These are phyloP conservation scores for Axea sp. DNA, from an alignment of 2,888 invertebrate species.

Conservation along the genomic window DNA sequence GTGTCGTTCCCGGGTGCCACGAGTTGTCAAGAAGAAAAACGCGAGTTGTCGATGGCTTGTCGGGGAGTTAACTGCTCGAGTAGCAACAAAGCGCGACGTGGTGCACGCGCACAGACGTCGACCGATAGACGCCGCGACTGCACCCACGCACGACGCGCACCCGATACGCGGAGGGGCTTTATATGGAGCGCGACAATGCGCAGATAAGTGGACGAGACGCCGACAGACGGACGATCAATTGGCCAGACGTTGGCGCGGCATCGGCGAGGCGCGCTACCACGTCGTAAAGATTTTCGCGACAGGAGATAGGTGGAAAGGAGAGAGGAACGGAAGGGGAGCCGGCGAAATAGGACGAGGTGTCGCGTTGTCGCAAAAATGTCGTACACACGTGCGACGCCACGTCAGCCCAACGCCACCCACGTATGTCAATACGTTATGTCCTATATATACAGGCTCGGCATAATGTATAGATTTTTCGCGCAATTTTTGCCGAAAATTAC, in stretches of 20 bases:
- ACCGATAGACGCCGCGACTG: slow-evolving; percentile 57
- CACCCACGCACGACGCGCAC: slow-evolving; percentile 54
- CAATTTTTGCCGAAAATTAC: slow-evolving; percentile 43
- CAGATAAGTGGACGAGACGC: slow-evolving; percentile 56
- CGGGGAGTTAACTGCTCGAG: slow-evolving; percentile 63
- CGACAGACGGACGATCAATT: slow-evolving; percentile 53
- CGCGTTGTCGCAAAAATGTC: slow-evolving; percentile 45
- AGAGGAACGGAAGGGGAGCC: slow-evolving; percentile 19
- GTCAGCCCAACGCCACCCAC: slow-evolving; percentile 58
- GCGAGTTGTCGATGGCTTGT: slow-evolving; percentile 58
- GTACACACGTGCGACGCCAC: slow-evolving; percentile 44
- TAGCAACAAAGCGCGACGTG: slow-evolving; percentile 61
- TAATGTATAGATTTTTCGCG: slow-evolving; percentile 46
- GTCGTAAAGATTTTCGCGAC: slow-evolving; percentile 55
- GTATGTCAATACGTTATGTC: slow-evolving; percentile 56
- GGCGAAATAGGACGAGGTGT: slow-evolving; percentile 54
- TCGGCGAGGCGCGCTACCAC: slow-evolving; percentile 42
- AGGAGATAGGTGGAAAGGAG: slow-evolving; percentile 9
- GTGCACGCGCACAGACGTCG: slow-evolving; percentile 60
- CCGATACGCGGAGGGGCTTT: slow-evolving; percentile 58
- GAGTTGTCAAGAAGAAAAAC: slow-evolving; percentile 40
- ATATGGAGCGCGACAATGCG: slow-evolving; percentile 62
- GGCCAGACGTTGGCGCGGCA: slow-evolving; percentile 57
- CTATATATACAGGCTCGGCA: slow-evolving; percentile 31
- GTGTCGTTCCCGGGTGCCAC: slow-evolving; percentile 19